phyloP scores from a whole-genome alignment of 2,797 vertebrate species.

The Otus scops region DNA sequence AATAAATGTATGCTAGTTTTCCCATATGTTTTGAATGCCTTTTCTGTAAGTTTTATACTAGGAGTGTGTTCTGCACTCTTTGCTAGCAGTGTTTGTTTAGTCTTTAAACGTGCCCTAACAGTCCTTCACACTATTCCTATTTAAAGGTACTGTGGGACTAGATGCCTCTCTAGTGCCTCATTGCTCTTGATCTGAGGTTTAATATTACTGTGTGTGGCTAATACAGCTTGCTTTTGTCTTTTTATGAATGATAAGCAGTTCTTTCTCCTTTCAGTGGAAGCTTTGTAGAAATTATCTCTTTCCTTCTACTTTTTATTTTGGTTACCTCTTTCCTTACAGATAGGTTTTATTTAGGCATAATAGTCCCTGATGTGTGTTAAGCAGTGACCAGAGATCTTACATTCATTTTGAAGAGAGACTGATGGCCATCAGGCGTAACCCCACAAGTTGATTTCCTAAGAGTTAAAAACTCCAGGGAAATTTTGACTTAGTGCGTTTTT shows the following conservation, averaged over 20 bases:
- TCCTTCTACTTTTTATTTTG: neutral
- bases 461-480: neutral
- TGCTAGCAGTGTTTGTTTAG: neutral
- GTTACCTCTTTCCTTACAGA: neutral
- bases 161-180: neutral
- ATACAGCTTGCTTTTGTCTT: neutral
- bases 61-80: neutral
- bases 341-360: neutral
- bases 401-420: neutral
- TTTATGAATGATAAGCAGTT: neutral
- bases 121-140: neutral
- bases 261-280: neutral
- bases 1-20: neutral
- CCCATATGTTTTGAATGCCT: neutral
- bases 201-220: neutral
- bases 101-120: neutral
- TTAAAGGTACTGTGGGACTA: neutral
- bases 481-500: neutral
- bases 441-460: neutral
- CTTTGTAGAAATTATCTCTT: neutral
- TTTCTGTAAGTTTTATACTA: neutral
- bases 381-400: neutral
- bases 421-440: rapidly evolving
- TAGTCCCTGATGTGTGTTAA: neutral
- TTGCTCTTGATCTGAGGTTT: neutral